Percentiles rank a stretch among this genome's conserved stretches.
Evolutionary conservation across 2,113 vertebrate genomes (phyloP).

Genomic region (Brachyistius frenatus): DNA sequence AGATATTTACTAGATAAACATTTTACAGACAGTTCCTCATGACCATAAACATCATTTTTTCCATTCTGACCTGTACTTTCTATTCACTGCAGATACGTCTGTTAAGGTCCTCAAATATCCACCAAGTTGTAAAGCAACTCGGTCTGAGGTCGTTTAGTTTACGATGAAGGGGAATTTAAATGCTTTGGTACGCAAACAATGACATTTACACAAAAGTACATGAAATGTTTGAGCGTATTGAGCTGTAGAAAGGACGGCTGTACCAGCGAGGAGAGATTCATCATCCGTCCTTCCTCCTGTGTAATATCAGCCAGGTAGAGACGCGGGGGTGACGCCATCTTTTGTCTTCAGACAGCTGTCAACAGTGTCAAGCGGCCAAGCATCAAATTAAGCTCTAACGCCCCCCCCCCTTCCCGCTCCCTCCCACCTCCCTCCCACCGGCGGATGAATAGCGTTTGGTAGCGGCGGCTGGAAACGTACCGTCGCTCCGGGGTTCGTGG

Average conservation of each 20-base stretch:
- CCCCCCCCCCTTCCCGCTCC: neutral
- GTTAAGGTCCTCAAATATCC: no score
- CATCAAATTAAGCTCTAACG: slow-evolving; percentile 39
- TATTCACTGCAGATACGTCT: neutral
- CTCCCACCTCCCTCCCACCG: neutral
- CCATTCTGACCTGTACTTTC: slow-evolving; percentile 5
- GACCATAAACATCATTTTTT: neutral
- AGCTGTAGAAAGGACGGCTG: neutral
- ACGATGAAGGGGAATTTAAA: no score
- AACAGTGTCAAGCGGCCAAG: slow-evolving; percentile 13
- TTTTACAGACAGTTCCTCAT: no score
- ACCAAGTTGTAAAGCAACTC: no score
- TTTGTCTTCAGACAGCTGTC: slow-evolving; percentile 31
- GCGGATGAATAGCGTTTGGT: slow-evolving; percentile 31
- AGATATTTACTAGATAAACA: no score
- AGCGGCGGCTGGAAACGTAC: slow-evolving; percentile 26
- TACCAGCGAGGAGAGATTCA: neutral
- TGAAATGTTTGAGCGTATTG: no score
- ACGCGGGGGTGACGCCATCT: slow-evolving; percentile 4
- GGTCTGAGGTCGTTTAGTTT: no score
- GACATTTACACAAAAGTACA: no score
- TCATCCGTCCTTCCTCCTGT: neutral
- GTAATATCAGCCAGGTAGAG: neutral
- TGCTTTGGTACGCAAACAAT: no score
- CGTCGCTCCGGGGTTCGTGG: slow-evolving; percentile 26